Evolutionary conservation across 2,888 invertebrate genomes (phyloP), one percentile per base, ranked within the genome.

Genomic region (Ernsta delagoae): DNA sequence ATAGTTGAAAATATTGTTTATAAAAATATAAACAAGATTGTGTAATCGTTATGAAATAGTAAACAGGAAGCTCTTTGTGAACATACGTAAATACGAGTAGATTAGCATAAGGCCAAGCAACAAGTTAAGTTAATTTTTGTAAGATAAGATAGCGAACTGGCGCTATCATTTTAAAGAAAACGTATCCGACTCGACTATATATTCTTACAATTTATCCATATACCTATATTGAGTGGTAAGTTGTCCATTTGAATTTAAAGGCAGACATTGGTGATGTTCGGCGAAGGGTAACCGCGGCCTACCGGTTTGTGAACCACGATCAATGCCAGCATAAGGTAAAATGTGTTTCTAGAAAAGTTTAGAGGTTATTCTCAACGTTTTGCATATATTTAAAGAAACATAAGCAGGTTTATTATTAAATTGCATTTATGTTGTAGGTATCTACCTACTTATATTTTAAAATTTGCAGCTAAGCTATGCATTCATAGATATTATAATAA

Each of bases 311-410:
- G 85, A 84, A 83, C 86, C 83, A 83, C 83, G 87, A 85, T 85
- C 92, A 91, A 91, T 89, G 90, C 88, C 89, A 84, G 81, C 75
- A 78, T 89, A 89, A 89, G 89, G 90, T 87, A 87, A 89, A 87
- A 87, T 88, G 82, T 81, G 82, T 80, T 80, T 82, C 84, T 84
- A 83, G 82, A 87, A 85, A 83, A 81, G 82, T 86, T 86, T 83
- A 85, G 83, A 76, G 76, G 76, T 72, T 75, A 73, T 72, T 68
- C 68, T 75, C 75, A 73, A 74, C 73, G 16, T 16, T 16, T 16
- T 16, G 1, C 16, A 16, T 16, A 16, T 16, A 16, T 16, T 16
- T 16, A 16, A 16, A 16, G 16, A 16, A 16, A 16, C 16, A 16
- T 16, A 16, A 16, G 16, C 16, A 16, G 16, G 16, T 1, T 16